These are phyloP conservation scores for Stratiomys singularior DNA, from an alignment of 2,888 invertebrate genomes.

Conservation along the genomic window DNA sequence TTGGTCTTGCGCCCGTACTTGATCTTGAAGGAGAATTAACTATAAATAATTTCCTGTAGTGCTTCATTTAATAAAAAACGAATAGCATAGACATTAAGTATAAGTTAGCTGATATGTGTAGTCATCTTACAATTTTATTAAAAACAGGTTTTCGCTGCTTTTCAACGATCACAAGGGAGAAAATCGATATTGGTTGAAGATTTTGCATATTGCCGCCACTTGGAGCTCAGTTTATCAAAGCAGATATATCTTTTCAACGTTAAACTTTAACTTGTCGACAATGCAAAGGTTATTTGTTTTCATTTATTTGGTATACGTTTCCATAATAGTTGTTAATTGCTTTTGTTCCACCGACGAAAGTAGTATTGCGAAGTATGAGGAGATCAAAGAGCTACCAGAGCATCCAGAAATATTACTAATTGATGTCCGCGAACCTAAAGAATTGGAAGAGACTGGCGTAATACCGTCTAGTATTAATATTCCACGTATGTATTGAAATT, in stretches of 20 bases:
- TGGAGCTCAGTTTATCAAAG: not conserved
- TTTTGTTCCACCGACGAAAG: not conserved
- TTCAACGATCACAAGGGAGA: not conserved
- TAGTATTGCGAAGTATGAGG: slow-evolving; percentile 58
- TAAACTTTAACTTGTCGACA: not conserved
- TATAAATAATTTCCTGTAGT: too few relatives aligned
- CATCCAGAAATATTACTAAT: slow-evolving; percentile 70
- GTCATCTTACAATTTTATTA: not conserved
- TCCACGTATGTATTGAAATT: slow-evolving; percentile 70
- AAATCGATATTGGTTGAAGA: not conserved
- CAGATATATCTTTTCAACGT: not conserved
- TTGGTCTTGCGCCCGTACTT: too few relatives aligned
- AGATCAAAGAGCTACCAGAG: slow-evolving; percentile 66
- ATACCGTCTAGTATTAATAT: slow-evolving; percentile 81
- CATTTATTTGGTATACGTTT: not conserved
- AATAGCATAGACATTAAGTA: not conserved
- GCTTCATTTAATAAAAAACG: too few relatives aligned
- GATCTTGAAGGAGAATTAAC: too few relatives aligned
- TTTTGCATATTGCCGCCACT: not conserved
- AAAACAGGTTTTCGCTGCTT: slow-evolving; percentile 24
- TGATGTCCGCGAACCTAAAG: slow-evolving; percentile 81
- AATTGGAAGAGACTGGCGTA: slow-evolving; percentile 75
- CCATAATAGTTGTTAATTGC: slow-evolving; percentile 26
- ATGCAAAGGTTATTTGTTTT: slow-evolving; percentile 34
- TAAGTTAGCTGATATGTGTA: not conserved